phyloP scores from a whole-genome alignment of 2,888 invertebrate genomes.

The Xestia xanthographa region DNA sequence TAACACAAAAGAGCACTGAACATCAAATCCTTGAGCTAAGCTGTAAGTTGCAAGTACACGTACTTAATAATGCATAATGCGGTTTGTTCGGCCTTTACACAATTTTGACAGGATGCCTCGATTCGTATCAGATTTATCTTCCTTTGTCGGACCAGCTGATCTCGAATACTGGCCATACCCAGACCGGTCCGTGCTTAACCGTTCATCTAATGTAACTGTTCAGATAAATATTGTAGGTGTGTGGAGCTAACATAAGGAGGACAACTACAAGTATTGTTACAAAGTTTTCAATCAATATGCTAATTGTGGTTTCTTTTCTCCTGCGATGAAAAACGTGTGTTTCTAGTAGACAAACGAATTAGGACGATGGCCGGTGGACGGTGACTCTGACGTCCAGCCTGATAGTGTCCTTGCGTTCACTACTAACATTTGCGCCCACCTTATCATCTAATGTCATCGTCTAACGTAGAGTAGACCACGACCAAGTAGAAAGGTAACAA shows the following conservation, averaged over 20 bases:
- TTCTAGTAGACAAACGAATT: constrained; percentile 63
- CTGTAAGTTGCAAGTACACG: constrained; percentile 28
- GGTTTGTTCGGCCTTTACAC: constrained; percentile 39
- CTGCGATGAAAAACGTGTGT: constrained; percentile 49
- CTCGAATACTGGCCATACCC: constrained; percentile 59
- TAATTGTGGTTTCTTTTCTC: constrained; percentile 52
- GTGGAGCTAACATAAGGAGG: constrained; percentile 53
- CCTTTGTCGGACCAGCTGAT: constrained; percentile 74
- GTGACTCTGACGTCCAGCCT: constrained; percentile 71
- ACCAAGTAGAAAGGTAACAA: constrained; percentile 80
- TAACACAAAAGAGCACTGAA: constrained; percentile 34
- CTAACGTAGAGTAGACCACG: constrained; percentile 76
- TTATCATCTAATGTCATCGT: constrained; percentile 87
- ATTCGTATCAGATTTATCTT: constrained; percentile 50
- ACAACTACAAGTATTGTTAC: constrained; percentile 62
- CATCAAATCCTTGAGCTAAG: constrained; percentile 49
- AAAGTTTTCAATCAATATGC: constrained; percentile 65
- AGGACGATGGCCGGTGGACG: constrained; percentile 62
- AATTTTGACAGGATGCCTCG: constrained; percentile 44
- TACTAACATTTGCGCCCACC: constrained; percentile 76
- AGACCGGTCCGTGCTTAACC: constrained; percentile 70
- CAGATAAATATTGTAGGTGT: constrained; percentile 65
- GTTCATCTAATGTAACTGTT: constrained; percentile 69
- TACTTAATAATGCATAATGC: constrained; percentile 43
- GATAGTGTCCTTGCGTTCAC: constrained; percentile 88